phyloP scores from a whole-genome alignment of 2,113 vertebrate species.

The Oxyruncus cristatus region DNA sequence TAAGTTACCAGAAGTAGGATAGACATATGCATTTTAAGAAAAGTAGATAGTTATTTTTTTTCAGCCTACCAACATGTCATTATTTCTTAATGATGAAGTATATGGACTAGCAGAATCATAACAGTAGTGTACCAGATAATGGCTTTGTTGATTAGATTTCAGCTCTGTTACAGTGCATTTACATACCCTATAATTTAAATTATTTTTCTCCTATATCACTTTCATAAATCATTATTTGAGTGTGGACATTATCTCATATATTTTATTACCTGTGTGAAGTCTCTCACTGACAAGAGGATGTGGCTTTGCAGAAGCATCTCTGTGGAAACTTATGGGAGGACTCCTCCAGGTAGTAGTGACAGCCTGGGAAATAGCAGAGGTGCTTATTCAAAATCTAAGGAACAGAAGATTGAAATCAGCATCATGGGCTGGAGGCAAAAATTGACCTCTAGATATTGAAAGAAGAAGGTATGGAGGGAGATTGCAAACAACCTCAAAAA shows the following conservation, averaged over 20 bases:
- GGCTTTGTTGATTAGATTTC: not conserved
- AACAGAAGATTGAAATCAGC: not conserved
- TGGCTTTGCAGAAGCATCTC: not conserved
- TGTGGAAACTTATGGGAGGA: not conserved
- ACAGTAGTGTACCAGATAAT: not conserved
- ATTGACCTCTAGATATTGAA: not conserved
- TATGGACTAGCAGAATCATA: not conserved
- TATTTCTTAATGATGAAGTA: not conserved
- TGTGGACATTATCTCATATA: not conserved
- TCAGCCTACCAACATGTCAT: not conserved
- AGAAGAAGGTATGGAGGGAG: not conserved
- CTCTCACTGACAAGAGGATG: not conserved
- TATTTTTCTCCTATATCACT: not conserved
- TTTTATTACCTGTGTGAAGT: not conserved
- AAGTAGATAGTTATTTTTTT: not conserved
- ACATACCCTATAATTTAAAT: not conserved
- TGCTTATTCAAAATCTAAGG: not conserved
- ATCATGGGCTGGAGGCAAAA: not conserved
- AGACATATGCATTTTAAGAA: not conserved
- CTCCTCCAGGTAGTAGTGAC: not conserved
- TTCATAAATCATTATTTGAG: not conserved
- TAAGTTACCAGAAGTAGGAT: not conserved
- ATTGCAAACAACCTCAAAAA: slow-evolving; percentile 13
- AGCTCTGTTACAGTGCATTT: not conserved
- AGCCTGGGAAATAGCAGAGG: not conserved